These are phyloP conservation scores for Zaprionus obscuricornis DNA, from an alignment of 2,888 invertebrate genomes.

Conservation along the genomic window DNA sequence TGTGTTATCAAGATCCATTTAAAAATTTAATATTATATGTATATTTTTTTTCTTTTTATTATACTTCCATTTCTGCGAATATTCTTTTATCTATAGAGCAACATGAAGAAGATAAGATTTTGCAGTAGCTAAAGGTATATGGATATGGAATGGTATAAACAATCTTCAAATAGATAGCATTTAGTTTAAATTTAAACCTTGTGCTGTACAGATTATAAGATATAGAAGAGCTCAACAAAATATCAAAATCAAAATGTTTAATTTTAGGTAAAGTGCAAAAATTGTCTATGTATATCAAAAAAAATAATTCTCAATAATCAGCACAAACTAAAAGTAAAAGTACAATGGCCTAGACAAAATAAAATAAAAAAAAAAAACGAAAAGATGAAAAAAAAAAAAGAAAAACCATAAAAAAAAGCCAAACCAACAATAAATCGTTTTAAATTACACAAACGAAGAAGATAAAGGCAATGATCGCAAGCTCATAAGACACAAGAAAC, in stretches of 20 bases:
- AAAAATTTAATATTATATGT: not conserved
- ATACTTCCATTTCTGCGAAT: constrained; percentile 29
- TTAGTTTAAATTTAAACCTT: constrained; percentile 41
- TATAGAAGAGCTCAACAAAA: not conserved
- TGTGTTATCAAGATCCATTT: no score
- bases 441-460: constrained; percentile 51
- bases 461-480: constrained; percentile 6
- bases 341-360: constrained; percentile 69
- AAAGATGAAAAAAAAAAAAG: not conserved
- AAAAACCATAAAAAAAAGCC: constrained; percentile 2
- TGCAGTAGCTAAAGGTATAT: not conserved
- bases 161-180: constrained; percentile 15
- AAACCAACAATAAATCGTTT: constrained; percentile 27
- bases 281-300: not conserved
- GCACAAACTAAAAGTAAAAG: constrained; percentile 64
- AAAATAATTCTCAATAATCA: not conserved
- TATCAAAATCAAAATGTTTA: constrained; percentile 1
- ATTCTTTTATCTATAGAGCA: constrained; percentile 34
- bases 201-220: constrained; percentile 7
- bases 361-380: constrained; percentile 11
- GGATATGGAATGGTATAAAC: constrained; percentile 7
- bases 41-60: constrained; percentile 2
- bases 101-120: constrained; percentile 44
- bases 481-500: not conserved
- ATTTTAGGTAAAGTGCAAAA: constrained; percentile 36